These are phyloP conservation scores for Carapus acus DNA, from an alignment of 2,797 vertebrate species.

Conservation along the genomic window DNA sequence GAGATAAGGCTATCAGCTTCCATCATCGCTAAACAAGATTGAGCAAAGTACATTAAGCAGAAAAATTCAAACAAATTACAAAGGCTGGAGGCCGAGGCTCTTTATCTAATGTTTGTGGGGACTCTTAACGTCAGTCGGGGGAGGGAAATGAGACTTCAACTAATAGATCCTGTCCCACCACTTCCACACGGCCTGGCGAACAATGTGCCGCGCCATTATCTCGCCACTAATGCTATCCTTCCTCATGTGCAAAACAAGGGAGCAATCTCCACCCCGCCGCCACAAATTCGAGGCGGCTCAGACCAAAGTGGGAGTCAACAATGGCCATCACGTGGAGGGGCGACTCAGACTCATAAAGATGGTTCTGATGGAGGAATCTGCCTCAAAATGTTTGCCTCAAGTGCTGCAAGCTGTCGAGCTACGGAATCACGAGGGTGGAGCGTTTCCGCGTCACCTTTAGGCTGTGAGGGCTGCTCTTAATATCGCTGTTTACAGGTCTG, in stretches of 20 bases:
- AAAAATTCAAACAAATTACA: conserved; percentile 83
- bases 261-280: conserved; percentile 54
- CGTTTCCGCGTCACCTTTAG: conserved; percentile 21
- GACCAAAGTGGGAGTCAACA: conserved; percentile 58
- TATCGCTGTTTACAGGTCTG: conserved; percentile 50
- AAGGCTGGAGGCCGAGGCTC: conserved; percentile 74
- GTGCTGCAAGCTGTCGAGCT: conserved; percentile 6
- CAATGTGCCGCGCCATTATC: conserved; percentile 73
- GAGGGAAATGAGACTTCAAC: conserved; percentile 72
- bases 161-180: conserved; percentile 75
- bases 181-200: conserved; percentile 71
- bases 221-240: conserved; percentile 68
- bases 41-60: conserved; percentile 81
- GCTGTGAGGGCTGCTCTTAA: conserved; percentile 37
- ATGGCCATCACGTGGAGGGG: conserved; percentile 38
- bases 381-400: no score
- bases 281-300: conserved; percentile 50
- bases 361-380: conserved; percentile 35
- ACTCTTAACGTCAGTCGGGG: conserved; percentile 67
- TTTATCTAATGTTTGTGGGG: conserved; percentile 77
- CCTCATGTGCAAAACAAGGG: conserved; percentile 69
- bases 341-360: conserved; percentile 22
- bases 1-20: conserved; percentile 80
- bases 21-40: conserved; percentile 80
- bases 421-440: conserved; percentile 16